Evolutionary conservation across 2,113 vertebrate genomes (phyloP), one percentile per base, ranked within the genome.

Genomic region (Carlito syrichta): DNA sequence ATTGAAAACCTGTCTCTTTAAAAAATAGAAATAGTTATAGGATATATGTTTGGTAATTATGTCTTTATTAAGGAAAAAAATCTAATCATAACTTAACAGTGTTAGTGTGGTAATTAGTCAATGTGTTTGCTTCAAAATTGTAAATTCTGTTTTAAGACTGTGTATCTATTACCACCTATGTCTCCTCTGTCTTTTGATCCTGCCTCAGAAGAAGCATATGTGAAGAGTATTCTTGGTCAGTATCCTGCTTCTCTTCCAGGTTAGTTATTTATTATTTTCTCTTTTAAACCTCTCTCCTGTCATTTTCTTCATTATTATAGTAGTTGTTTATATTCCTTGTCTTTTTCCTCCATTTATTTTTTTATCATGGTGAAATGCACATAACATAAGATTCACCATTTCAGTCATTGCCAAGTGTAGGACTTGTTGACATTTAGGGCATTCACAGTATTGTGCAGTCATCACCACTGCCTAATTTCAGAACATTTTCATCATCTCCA

Each of bases 121-220:
- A 77, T 83, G 48, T 68, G 8, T 69, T 5, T 87, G 56, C 50
- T 96, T 96, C 54, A 96, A 82, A 91, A 87, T 62, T 87, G 68
- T 89, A 54, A 69, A 92, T 97, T 93, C 22, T 93, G 87, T 98
- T 96, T 94, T 86, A 91, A 99, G 99, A 98, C 96, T 83, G 96
- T 99, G 89, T 96, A 96, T 95, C 98, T 99, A 78, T 98, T 99
- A 45, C 98, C 98, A 25, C 96, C 98, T 84, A 98, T 97, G 98
- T 97, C 98, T 79, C 97, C 97, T 2, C 92, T 98, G 52, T 99
- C 98, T 2, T 99, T 98, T 97, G 96, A 98, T 89, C 98, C 98
- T 56, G 98, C 97, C 1, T 95, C 98, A 62, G 99, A 99, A 40
- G 97, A 98, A 66, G 96, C 43, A 45, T 98, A 98, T 89, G 97